Base-by-base conservation (phyloP, 2,113 vertebrate species). In the Vidua chalybeata region DNA sequence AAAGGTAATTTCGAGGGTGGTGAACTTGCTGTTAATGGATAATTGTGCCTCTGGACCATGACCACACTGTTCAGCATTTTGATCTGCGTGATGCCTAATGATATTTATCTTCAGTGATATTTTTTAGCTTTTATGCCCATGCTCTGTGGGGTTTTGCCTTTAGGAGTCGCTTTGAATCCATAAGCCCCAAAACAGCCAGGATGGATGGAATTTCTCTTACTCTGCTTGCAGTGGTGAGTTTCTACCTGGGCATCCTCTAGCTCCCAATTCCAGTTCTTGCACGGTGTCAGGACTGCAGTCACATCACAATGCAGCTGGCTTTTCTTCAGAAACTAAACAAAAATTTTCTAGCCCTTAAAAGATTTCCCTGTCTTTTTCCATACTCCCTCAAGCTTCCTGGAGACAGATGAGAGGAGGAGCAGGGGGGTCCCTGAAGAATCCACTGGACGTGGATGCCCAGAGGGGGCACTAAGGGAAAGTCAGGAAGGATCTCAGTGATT, bases 401-500 rank as follows among this genome's bases (percentile, higher is more conserved):
- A 43, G 37, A 35, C 20, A 15, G 26, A 35, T 1, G 5, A n/a
- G 66, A 43, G 45, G 11, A 4, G 5, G 28, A 33, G 10, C 11
- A 15, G 13, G 15, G 17, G 10, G 2, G 0, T 30, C 19, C 19
- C 11, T 15, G 37, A 52, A 45, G 37, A 31, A 51, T 31, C 56
- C 26, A 15, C 19, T 51, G 67, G 56, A 43, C 0, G 0, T 13
- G 46, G 26, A 35, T 31, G 26, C 20, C 30, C 39, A 35, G 56
- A 84, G 26, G 5, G 2, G 3, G 11, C 12, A n/a, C 12, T 1
- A 5, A 43, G 6, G 15, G 7, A 21, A 52, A 45, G 13, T 5
- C 13, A 4, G 39, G 37, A 52, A 31, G 27, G 7, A 10, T 21
- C 46, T 35, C 1, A 3, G 21, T 37, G 31, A 37, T 10, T 52